Percentiles rank a stretch among this genome's conserved stretches.
phyloP scores from a whole-genome alignment of 2,888 invertebrate genomes.

The Odontomyia ornata region DNA sequence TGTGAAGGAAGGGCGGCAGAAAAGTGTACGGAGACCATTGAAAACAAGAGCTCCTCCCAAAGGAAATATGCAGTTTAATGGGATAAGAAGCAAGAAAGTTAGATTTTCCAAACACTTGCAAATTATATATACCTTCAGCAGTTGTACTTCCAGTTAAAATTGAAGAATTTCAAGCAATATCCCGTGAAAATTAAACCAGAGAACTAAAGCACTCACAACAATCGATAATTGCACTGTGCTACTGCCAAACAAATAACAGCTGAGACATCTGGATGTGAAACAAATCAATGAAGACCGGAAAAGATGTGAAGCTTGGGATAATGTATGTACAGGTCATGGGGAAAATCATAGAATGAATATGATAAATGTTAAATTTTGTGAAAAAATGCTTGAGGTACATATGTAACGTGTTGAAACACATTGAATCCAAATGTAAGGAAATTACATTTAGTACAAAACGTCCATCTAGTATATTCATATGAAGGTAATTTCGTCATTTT shows the following conservation, averaged over 20 bases:
- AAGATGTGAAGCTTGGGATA: neutral
- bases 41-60: slow-evolving; percentile 8
- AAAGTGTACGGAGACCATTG: neutral
- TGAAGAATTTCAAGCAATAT: neutral
- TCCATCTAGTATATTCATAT: no score
- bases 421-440: no score
- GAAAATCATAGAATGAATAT: neutral
- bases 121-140: slow-evolving; percentile 23
- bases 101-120: neutral
- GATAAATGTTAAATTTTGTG: no score
- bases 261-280: slow-evolving; percentile 27
- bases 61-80: neutral
- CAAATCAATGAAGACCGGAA: neutral
- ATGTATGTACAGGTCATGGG: neutral
- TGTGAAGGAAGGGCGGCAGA: neutral
- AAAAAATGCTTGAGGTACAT: no score
- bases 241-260: slow-evolving; percentile 40
- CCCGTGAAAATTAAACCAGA: slow-evolving; percentile 9
- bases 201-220: slow-evolving; percentile 34
- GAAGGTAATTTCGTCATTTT: no score
- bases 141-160: slow-evolving; percentile 8
- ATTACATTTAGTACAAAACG: no score
- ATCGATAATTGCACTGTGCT: slow-evolving; percentile 42
- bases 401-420: no score
- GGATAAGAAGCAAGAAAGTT: neutral